phyloP scores from a whole-genome alignment of 2,797 vertebrate genomes.

The Orientallactaga sibirica region DNA sequence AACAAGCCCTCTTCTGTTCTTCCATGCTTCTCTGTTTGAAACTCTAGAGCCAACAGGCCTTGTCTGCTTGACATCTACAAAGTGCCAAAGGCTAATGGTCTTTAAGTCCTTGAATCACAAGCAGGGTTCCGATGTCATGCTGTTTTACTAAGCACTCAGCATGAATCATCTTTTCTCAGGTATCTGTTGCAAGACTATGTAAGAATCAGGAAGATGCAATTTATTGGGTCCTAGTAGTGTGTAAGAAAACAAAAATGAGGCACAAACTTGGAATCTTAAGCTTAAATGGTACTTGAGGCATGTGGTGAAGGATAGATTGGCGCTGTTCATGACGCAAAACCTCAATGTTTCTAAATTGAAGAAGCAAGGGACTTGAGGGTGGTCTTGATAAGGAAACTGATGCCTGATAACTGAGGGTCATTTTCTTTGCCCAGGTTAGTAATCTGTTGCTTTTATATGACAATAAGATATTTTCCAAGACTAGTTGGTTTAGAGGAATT shows the following conservation, averaged over 20 bases:
- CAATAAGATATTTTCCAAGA: conserved; percentile 6
- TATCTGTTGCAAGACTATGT: background rate
- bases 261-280: background rate
- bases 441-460: background rate
- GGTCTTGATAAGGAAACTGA: conserved; percentile 25
- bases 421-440: background rate
- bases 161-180: background rate
- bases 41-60: background rate
- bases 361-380: background rate
- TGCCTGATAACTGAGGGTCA: background rate
- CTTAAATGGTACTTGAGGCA: background rate
- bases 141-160: background rate
- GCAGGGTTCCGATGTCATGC: background rate
- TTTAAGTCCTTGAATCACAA: background rate
- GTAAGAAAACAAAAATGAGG: background rate
- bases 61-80: background rate
- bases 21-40: background rate
- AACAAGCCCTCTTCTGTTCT: background rate
- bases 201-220: background rate
- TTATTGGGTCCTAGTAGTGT: background rate
- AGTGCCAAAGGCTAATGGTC: background rate
- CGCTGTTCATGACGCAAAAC: background rate
- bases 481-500: background rate
- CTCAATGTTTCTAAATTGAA: background rate
- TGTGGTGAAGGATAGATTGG: background rate